These are phyloP conservation scores for Anoplius nigerrimus DNA, from an alignment of 2,888 invertebrate genomes.

Conservation along the genomic window DNA sequence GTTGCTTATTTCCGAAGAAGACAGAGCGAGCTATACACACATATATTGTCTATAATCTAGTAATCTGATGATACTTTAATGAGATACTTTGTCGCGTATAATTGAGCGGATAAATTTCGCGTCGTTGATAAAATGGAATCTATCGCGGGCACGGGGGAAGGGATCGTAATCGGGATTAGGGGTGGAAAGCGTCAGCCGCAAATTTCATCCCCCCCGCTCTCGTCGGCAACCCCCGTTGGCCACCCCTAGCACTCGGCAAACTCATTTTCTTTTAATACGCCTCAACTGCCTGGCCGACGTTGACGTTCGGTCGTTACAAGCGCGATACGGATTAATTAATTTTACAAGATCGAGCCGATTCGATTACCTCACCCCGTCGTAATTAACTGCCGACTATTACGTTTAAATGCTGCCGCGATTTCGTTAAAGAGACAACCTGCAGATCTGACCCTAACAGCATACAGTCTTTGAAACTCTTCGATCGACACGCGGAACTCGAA, in stretches of 20 bases:
- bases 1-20: no score
- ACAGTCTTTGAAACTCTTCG: no score
- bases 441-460: no score
- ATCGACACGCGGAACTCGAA: no score
- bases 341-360: background rate
- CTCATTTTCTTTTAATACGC: slow-evolving; percentile 18
- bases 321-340: background rate
- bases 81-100: slow-evolving; percentile 25
- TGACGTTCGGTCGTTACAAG: no score
- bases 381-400: no score
- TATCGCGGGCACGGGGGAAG: slow-evolving; percentile 20
- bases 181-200: slow-evolving; percentile 28
- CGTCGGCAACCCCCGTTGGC: background rate
- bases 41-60: no score
- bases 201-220: slow-evolving; percentile 27
- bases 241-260: slow-evolving; percentile 1
- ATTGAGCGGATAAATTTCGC: slow-evolving; percentile 34
- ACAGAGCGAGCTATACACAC: no score
- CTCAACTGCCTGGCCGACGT: background rate
- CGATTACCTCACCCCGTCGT: no score
- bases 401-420: no score
- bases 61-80: background rate
- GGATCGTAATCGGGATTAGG: slow-evolving; percentile 27
- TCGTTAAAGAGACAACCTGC: no score
- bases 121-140: slow-evolving; percentile 36